Percentiles rank a stretch among this genome's conserved stretches.
These are phyloP conservation scores for Erebia epiphron DNA, from an alignment of 2,888 invertebrate genomes.

Conservation along the genomic window DNA sequence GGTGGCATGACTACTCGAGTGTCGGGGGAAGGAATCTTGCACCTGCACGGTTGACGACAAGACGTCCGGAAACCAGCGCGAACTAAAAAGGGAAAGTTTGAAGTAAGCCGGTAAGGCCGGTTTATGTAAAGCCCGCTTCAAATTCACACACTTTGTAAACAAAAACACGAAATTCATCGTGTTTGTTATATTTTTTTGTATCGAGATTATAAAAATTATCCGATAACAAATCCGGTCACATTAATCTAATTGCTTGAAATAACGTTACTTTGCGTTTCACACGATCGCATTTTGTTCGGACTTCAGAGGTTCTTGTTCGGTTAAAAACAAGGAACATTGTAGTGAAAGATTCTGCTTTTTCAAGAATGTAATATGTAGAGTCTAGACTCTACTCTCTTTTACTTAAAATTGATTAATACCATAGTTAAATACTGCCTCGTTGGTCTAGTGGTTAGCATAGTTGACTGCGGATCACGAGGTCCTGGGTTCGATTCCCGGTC, in stretches of 20 bases:
- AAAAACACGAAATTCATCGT: neutral
- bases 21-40: neutral
- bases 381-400: no score
- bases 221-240: neutral
- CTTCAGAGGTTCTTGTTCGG: no score
- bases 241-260: neutral
- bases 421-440: no score
- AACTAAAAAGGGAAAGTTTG: conserved; percentile 20
- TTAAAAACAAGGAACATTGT: no score
- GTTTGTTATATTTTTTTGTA: neutral
- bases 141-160: conserved; percentile 5
- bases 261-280: neutral
- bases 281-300: neutral
- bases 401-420: no score
- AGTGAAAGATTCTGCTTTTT: no score
- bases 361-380: no score
- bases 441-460: no score
- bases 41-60: conserved; percentile 3
- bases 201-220: neutral
- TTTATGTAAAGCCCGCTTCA: neutral
- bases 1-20: conserved; percentile 12
- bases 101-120: conserved; percentile 1
- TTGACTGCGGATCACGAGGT: no score
- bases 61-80: conserved; percentile 14
- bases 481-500: no score